A percentile compares a stretch with the other conserved stretches of the same genome.
Conservation (phyloP, 2,797 vertebrate genomes). For the Acestrorhynchus altus region DNA sequence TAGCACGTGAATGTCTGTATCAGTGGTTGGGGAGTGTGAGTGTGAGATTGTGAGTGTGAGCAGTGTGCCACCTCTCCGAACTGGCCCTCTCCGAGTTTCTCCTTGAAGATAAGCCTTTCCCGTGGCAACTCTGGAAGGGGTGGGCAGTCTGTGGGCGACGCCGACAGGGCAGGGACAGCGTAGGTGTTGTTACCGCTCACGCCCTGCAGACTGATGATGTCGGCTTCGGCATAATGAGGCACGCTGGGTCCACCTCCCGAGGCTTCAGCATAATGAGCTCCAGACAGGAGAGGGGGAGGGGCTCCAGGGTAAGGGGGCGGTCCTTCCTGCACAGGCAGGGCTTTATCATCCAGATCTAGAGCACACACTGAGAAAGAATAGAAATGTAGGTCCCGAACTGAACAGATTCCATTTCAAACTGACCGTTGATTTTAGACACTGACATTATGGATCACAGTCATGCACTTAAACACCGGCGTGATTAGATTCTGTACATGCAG, state of each 20-base stretch:
- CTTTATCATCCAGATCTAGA: constrained; percentile 82
- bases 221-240: constrained; percentile 93
- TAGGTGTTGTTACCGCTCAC: constrained; percentile 94
- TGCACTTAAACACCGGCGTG: constrained; percentile 37
- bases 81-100: constrained; percentile 95
- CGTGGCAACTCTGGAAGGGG: constrained; percentile 85
- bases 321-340: constrained; percentile 78
- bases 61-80: constrained; percentile 86
- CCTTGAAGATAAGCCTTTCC: constrained; percentile 88
- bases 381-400: not conserved
- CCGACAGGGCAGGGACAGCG: constrained; percentile 85
- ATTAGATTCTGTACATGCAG: constrained; percentile 21
- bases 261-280: constrained; percentile 89
- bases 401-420: no score
- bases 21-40: no score
- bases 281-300: constrained; percentile 69
- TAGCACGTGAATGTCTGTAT: no score
- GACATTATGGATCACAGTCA: constrained; percentile 23
- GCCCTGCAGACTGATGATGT: constrained; percentile 92
- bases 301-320: constrained; percentile 82
- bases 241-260: constrained; percentile 76
- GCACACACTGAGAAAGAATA: constrained; percentile 74
- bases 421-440: no score
- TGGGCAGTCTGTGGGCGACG: constrained; percentile 73
- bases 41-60: not conserved